phyloP scores from a whole-genome alignment of 2,888 invertebrate genomes.

The Tenthredo livida region DNA sequence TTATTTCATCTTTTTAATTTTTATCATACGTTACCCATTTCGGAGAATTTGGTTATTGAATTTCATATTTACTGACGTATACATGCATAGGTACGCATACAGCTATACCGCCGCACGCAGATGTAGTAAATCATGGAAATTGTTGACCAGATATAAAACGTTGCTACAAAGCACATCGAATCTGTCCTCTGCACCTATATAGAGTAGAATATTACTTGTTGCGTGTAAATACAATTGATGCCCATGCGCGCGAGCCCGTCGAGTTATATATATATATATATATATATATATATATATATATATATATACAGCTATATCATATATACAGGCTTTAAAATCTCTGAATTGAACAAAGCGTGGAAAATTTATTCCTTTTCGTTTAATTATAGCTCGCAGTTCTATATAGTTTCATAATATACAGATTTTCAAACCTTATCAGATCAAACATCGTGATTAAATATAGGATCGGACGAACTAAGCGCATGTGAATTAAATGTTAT shows the following conservation, averaged over 20 bases:
- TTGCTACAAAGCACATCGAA: conserved; percentile 11
- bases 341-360: not conserved
- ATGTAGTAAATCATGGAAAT: conserved; percentile 7
- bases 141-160: conserved; percentile 2
- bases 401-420: not conserved
- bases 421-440: not conserved
- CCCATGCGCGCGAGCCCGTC: not conserved
- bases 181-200: conserved; percentile 9
- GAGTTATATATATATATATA: not conserved
- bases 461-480: too few relatives aligned
- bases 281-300: not conserved
- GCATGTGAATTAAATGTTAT: too few relatives aligned
- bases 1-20: not conserved
- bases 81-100: not conserved
- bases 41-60: not conserved
- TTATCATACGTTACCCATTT: not conserved
- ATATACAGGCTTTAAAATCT: not conserved
- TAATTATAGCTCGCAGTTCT: not conserved
- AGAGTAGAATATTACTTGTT: conserved; percentile 36
- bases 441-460: too few relatives aligned
- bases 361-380: not conserved
- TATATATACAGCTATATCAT: not conserved
- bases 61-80: not conserved
- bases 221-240: conserved; percentile 30
- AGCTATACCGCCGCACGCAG: not conserved